Evolutionary conservation across 2,113 vertebrate genomes (phyloP).

Genomic region (Lynx canadensis): DNA sequence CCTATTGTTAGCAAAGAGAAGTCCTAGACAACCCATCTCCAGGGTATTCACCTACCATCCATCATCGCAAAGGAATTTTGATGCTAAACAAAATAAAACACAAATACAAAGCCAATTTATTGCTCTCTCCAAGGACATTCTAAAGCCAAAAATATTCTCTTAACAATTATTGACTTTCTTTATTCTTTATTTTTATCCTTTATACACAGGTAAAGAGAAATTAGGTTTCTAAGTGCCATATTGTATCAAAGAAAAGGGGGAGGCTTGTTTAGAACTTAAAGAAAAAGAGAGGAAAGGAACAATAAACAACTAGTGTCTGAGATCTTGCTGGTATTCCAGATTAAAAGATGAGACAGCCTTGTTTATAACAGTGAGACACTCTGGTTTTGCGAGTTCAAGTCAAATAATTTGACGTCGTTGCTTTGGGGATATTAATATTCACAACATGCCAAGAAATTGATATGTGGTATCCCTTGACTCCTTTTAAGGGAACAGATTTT

Average conservation of each 20-base stretch:
- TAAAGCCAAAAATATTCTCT: neutral
- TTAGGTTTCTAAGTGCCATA: neutral
- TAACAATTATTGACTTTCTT: neutral
- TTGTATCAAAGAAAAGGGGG: neutral
- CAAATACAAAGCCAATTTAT: neutral
- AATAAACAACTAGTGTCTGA: neutral
- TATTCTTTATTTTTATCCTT: neutral
- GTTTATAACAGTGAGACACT: neutral
- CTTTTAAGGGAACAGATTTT: neutral
- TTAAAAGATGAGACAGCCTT: neutral
- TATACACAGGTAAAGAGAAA: neutral
- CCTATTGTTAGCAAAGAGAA: neutral
- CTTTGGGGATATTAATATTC: conserved; percentile 32
- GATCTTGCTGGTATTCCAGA: neutral
- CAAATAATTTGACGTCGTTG: neutral
- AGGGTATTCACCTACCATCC: accelerated
- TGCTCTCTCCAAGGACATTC: neutral
- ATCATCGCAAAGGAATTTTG: neutral
- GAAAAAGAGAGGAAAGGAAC: conserved; percentile 1
- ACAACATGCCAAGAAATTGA: conserved; percentile 10
- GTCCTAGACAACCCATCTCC: neutral
- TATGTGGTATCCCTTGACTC: neutral
- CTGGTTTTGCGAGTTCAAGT: neutral
- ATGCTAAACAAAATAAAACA: neutral
- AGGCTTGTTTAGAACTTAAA: neutral